Evolutionary conservation across 2,888 invertebrate genomes (phyloP).

Genomic region (Pammene aurita): DNA sequence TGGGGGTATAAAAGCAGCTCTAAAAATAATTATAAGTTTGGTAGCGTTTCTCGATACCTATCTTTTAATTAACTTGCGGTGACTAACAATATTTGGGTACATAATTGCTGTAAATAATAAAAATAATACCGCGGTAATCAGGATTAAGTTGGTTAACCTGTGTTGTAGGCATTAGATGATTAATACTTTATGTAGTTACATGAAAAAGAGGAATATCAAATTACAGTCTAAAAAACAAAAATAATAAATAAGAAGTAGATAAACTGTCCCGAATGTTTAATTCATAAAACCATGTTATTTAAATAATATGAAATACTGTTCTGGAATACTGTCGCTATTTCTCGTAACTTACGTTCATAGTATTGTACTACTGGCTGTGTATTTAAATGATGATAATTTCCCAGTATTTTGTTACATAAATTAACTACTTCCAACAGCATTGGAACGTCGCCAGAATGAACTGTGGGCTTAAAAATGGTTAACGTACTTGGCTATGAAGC

Average conservation of each 20-base stretch:
- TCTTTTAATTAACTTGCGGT: conserved; percentile 33
- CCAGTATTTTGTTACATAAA: conserved; percentile 40
- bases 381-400: conserved; percentile 40
- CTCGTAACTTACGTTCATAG: conserved; percentile 23
- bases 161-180: conserved; percentile 8
- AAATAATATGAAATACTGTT: background rate
- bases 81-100: conserved; percentile 25
- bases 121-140: conserved; percentile 20
- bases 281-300: background rate
- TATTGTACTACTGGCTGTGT: conserved; percentile 32
- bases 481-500: conserved; percentile 35
- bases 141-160: conserved; percentile 11
- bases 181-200: conserved; percentile 10
- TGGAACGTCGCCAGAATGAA: conserved; percentile 39
- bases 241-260: too few relatives aligned
- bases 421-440: conserved; percentile 34
- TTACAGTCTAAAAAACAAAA: too few relatives aligned
- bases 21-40: background rate
- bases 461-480: conserved; percentile 39
- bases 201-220: background rate
- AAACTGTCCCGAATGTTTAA: background rate
- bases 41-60: conserved; percentile 14
- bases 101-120: conserved; percentile 22
- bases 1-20: background rate
- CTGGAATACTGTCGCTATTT: background rate